Percentiles rank a stretch among this genome's conserved stretches.
These are phyloP conservation scores for Henicopernis longicauda DNA, from an alignment of 2,113 vertebrate genomes.

Conservation along the genomic window DNA sequence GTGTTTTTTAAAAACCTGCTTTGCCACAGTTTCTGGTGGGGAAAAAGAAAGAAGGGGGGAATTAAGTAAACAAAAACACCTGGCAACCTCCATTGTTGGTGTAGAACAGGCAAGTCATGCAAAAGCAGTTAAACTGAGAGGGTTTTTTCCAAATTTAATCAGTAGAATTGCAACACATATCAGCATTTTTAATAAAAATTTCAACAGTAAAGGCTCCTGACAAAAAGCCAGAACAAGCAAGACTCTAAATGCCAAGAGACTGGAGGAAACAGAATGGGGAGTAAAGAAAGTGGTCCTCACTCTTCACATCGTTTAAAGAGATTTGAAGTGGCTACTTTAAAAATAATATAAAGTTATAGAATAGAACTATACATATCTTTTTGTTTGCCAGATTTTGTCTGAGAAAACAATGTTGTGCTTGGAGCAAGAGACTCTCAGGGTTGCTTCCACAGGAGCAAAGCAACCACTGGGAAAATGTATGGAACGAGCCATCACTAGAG, in stretches of 20 bases:
- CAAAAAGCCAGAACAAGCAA: background rate
- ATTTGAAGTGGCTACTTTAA: background rate
- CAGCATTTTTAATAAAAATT: background rate
- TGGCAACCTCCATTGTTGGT: background rate
- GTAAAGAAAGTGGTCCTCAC: background rate
- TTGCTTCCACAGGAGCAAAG: background rate
- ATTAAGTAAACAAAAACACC: conserved; percentile 50
- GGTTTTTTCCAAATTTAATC: background rate
- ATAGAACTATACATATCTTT: background rate
- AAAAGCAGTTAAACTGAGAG: background rate
- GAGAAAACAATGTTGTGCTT: background rate
- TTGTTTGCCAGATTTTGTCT: background rate
- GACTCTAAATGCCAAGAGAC: background rate
- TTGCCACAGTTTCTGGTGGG: background rate
- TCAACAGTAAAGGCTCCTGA: background rate
- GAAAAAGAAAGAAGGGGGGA: background rate
- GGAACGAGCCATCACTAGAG: background rate
- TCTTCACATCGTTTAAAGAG: background rate
- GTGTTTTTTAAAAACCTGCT: conserved; percentile 1
- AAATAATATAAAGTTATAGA: background rate
- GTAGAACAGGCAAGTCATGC: background rate
- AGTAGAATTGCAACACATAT: background rate
- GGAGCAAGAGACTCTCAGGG: background rate
- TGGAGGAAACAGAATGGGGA: background rate
- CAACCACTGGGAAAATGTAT: background rate